Percentiles rank a stretch among this genome's conserved stretches.
phyloP scores from a whole-genome alignment of 1,140 invertebrate species.

The Aleiodes sp. region DNA sequence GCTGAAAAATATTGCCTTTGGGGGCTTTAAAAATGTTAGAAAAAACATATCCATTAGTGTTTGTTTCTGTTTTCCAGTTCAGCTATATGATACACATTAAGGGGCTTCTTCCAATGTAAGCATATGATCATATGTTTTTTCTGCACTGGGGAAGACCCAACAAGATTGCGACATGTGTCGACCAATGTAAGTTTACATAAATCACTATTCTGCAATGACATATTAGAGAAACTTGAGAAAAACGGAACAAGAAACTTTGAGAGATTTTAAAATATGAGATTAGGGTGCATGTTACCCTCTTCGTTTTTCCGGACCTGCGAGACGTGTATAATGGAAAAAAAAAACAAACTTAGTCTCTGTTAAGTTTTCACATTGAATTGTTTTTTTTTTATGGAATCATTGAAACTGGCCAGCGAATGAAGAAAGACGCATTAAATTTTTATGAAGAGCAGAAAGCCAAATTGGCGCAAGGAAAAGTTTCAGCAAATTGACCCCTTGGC shows the following conservation, averaged over 20 bases:
- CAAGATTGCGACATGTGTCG: constrained; percentile 21
- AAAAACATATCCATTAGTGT: not conserved
- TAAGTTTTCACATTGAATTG: no score
- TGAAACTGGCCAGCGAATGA: no score
- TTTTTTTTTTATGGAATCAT: no score
- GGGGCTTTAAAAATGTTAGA: not conserved
- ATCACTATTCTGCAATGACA: not conserved
- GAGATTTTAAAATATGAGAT: not conserved
- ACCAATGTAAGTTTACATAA: constrained; percentile 17
- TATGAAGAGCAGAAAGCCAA: no score
- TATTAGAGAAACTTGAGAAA: constrained; percentile 25
- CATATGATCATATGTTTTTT: constrained; percentile 16
- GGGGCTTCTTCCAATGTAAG: not conserved
- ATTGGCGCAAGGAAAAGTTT: not conserved
- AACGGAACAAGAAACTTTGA: not conserved
- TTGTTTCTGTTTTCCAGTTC: not conserved
- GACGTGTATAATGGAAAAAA: not conserved
- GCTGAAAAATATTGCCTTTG: not conserved
- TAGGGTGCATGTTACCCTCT: not conserved
- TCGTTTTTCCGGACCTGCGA: not conserved
- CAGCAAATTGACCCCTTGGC: not conserved
- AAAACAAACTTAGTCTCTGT: no score
- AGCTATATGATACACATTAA: not conserved
- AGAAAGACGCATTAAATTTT: no score
- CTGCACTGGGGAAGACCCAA: not conserved